These are phyloP conservation scores for Hypselothyrea guttata DNA, from an alignment of 2,888 invertebrate genomes.

Conservation along the genomic window DNA sequence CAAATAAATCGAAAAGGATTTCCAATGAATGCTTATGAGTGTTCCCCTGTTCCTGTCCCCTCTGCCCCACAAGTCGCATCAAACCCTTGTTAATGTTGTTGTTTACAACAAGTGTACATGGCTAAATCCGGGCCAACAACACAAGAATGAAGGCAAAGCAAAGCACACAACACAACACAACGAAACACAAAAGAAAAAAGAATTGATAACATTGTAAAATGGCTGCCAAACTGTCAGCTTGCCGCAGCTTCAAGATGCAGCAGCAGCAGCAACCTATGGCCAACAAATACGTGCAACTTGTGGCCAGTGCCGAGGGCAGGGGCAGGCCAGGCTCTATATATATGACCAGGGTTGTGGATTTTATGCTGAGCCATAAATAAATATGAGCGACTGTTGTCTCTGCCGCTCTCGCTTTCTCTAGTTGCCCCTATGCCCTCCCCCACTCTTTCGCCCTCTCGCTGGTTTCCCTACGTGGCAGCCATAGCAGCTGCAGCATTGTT, in stretches of 20 bases:
- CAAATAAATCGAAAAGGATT: conserved; percentile 78
- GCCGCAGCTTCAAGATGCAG: conserved; percentile 35
- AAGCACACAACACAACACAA: conserved; percentile 9
- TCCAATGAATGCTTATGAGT: conserved; percentile 76
- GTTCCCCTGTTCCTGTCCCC: conserved; percentile 16
- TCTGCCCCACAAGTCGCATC: conserved; percentile 1
- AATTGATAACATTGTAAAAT: conserved; percentile 58
- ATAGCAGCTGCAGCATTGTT: conserved; percentile 40
- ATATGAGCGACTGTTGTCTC: conserved; percentile 61
- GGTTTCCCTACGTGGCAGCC: no score
- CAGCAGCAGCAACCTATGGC: conserved; percentile 12
- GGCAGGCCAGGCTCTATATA: conserved; percentile 21
- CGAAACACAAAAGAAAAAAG: conserved; percentile 7
- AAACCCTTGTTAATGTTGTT: conserved; percentile 75
- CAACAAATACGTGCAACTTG: conserved; percentile 36
- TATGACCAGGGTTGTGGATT: conserved; percentile 18
- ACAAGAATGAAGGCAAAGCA: conserved; percentile 21
- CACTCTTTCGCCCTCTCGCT: no score
- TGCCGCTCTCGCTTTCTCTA: no score
- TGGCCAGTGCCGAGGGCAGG: conserved; percentile 47
- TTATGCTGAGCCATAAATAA: conserved; percentile 69
- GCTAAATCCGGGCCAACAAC: conserved; percentile 56
- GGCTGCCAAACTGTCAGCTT: conserved; percentile 71
- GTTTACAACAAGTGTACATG: conserved; percentile 75
- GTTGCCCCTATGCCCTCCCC: no score